phyloP scores from a whole-genome alignment of 1,140 invertebrate species.

The Aphaenogaster rudis region DNA sequence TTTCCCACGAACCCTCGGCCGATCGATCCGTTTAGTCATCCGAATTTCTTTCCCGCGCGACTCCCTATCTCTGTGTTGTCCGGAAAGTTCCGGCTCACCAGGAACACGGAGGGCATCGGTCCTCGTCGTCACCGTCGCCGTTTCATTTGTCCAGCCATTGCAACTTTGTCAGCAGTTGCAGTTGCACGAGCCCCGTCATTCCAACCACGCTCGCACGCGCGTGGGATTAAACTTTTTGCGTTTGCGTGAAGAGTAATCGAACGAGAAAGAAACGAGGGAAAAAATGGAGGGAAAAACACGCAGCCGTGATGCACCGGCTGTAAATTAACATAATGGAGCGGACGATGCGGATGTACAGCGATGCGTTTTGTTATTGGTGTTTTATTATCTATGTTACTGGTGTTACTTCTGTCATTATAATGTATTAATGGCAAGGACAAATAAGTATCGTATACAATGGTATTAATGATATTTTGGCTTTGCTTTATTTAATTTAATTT shows the following conservation, averaged over 20 bases:
- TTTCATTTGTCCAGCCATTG: neutral
- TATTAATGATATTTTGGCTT: slow-evolving; percentile 33
- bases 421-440: slow-evolving; percentile 13
- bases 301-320: neutral
- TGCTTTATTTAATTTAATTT: neutral
- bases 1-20: slow-evolving; percentile 34
- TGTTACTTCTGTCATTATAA: neutral
- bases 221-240: slow-evolving; percentile 65
- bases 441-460: neutral
- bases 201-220: neutral
- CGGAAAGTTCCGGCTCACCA: slow-evolving; percentile 11
- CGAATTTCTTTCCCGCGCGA: slow-evolving; percentile 46
- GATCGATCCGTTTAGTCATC: slow-evolving; percentile 62
- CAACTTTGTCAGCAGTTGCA: slow-evolving; percentile 4
- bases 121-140: neutral
- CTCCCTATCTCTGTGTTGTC: neutral
- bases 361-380: slow-evolving; percentile 24
- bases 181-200: neutral
- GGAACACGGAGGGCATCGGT: neutral
- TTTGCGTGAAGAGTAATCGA: slow-evolving; percentile 20
- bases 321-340: slow-evolving; percentile 36
- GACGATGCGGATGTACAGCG: neutral
- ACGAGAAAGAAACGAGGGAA: neutral
- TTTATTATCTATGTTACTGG: slow-evolving; percentile 4
- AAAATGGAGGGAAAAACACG: neutral